phyloP scores from a whole-genome alignment of 2,113 vertebrate species.

The Ctenomys sociabilis region DNA sequence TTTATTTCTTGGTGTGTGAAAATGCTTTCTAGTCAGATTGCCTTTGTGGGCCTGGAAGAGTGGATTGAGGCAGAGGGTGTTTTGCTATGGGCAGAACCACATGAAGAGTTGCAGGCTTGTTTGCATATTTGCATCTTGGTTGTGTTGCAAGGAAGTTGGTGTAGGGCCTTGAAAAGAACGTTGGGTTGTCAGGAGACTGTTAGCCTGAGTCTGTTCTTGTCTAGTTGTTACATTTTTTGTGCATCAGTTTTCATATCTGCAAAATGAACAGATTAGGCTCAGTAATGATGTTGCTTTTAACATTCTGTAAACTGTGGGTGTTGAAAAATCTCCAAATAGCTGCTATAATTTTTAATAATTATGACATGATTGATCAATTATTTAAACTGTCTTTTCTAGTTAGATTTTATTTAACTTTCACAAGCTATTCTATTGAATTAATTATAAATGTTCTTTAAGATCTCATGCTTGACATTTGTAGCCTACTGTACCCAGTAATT shows the following conservation, averaged over 20 bases:
- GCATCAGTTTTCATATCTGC: background rate
- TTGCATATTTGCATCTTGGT: background rate
- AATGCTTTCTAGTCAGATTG: background rate
- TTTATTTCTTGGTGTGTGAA: background rate
- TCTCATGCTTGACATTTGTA: slow-evolving; percentile 37
- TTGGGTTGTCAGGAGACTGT: background rate
- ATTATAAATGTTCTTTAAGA: slow-evolving; percentile 12
- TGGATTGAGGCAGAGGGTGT: background rate
- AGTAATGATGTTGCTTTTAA: background rate
- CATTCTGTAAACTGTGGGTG: background rate
- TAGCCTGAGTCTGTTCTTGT: background rate
- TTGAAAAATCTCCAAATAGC: slow-evolving; percentile 16
- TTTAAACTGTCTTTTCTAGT: background rate
- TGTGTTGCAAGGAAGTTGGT: background rate
- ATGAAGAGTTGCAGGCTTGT: background rate
- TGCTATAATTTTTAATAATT: slow-evolving; percentile 42
- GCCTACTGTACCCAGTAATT: slow-evolving; percentile 24
- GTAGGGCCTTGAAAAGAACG: background rate
- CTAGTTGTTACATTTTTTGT: background rate
- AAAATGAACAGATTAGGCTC: background rate
- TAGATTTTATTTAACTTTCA: background rate
- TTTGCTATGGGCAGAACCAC: background rate
- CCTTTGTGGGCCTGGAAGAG: background rate
- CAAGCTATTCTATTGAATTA: background rate
- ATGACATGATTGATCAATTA: background rate